Evolutionary conservation across 2,113 vertebrate genomes (phyloP).

Genomic region (Mirounga angustirostris): DNA sequence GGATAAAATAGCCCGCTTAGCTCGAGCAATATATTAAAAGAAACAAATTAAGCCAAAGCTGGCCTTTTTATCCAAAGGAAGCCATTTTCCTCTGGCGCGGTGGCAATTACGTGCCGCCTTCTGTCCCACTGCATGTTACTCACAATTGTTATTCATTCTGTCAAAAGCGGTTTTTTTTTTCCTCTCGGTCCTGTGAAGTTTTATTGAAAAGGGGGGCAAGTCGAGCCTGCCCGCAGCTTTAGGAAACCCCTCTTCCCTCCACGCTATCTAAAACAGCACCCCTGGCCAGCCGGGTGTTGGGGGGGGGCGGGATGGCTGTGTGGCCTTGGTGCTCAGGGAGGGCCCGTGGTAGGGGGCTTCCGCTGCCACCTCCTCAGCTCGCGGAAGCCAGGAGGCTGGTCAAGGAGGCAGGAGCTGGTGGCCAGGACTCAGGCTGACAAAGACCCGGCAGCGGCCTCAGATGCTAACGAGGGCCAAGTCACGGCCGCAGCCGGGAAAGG

Average conservation of each 20-base stretch:
- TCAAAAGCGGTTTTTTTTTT: slow-evolving; percentile 86
- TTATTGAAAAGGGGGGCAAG: slow-evolving; percentile 73
- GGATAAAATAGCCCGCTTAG: slow-evolving; percentile 88
- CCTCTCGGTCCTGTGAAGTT: slow-evolving; percentile 51
- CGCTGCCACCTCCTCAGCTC: background rate
- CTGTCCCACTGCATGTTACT: slow-evolving; percentile 87
- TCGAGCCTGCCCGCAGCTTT: slow-evolving; percentile 57
- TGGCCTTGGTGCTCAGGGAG: background rate
- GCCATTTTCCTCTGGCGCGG: slow-evolving; percentile 86
- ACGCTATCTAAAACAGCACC: slow-evolving; percentile 32
- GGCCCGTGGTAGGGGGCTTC: background rate
- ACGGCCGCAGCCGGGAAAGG: background rate
- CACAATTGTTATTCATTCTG: slow-evolving; percentile 88
- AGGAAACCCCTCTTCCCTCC: slow-evolving; percentile 70
- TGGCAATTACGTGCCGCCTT: slow-evolving; percentile 87
- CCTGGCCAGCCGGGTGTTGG: slow-evolving; percentile 47
- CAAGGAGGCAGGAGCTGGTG: background rate
- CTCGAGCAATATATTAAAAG: slow-evolving; percentile 89
- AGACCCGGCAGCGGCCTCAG: slow-evolving; percentile 44
- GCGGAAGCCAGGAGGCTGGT: background rate
- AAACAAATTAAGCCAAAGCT: slow-evolving; percentile 91
- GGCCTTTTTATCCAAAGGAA: slow-evolving; percentile 90
- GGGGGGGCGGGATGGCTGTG: background rate
- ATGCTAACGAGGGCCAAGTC: slow-evolving; percentile 55
- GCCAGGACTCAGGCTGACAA: slow-evolving; percentile 63